Evolutionary conservation across 2,113 vertebrate species (phyloP), one percentile per base, ranked within the genome.

Genomic region (Neoarius graeffei): DNA sequence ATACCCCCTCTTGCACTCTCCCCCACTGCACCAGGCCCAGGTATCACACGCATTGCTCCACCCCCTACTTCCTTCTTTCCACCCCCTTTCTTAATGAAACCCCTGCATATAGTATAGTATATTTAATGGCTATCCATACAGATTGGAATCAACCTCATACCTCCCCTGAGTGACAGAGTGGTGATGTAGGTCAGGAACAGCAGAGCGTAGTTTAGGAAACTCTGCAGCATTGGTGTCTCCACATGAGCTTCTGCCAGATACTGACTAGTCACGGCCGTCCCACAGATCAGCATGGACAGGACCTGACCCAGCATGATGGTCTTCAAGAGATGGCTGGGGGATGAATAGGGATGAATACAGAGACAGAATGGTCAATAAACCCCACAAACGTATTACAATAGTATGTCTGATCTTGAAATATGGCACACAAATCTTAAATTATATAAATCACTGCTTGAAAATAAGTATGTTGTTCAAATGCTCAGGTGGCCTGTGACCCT

Each of bases 201-300:
- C 87, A 99, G 90, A 82, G 87, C 87, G 19, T 99, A 99, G 95
- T 96, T 99, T 92, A 98, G 94, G 89, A 99, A 99, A 91, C 98
- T 98, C 92, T 99, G 98, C 67, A 99, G 92, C 97, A 99, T 97
- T 15, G 98, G 98, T 0, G 97, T 96, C 83, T 97, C 94, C 91
- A 98, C 96, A 0, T 80, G 20, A 25, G 59, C 67, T 0, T 94
- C 79, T 20, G 95, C 95, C 91, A 99, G 90, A 88, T 97, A 98
- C 94, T 98, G 95, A 91, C 97, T 98, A 83, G 96, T 96, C 90
- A 99, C 96, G 5, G 97, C 98, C 0, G 98, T 99, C 62, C 98
- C 98, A 88, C 98, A 99, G 90, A 99, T 99, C 89, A 97, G 95
- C 90, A 99, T 90, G 8, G 98, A 99, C 83, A 99, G 85, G 88